Evolutionary conservation across 2,113 vertebrate species (phyloP), one percentile per base, ranked within the genome.

Genomic region (Cinclus cinclus): DNA sequence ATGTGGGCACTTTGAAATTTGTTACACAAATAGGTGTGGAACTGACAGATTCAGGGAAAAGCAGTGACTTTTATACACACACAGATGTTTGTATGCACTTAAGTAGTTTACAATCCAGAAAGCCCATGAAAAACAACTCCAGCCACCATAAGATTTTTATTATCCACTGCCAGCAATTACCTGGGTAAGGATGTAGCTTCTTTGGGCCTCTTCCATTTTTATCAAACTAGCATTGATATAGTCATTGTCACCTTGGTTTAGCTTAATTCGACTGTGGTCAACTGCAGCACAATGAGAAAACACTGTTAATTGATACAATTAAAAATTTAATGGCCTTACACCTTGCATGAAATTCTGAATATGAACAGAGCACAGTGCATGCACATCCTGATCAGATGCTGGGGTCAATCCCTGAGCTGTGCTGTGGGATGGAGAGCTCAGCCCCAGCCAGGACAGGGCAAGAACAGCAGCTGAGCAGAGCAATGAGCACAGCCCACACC

Each of bases 161-260:
- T 64, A 73, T n/a, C 21, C 28, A 50, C 58, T 69, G 59, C 42
- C 83, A 93, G 52, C 52, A 87, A 64, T 98, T 95, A 99, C 99
- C 99, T 99, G 99, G 97, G 99, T 99, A 41, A 99, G 99, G 95
- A 99, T 99, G 94, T 99, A 99, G 95, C 98, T 99, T 94, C 99
- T 98, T 87, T 99, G 98, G 18, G 99, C 98, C 98, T 99, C 99
- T 75, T 99, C 99, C 97, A 99, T 98, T 86, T 98, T 98, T 96
- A 99, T 99, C 94, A 99, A 97, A 96, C 99, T 99, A 96, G 99
- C 99, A 62, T 99, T 99, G 70, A 99, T 99, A 95, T 99, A 99
- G 98, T 99, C 98, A 52, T 99, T 99, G 30, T 98, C 98, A 87
- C 98, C 99, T 83, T 98, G 98, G 97, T 99, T 98, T 67, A 99